These are phyloP conservation scores for Nothocercus nigrocapillus DNA, from an alignment of 2,113 vertebrate species.

Conservation along the genomic window DNA sequence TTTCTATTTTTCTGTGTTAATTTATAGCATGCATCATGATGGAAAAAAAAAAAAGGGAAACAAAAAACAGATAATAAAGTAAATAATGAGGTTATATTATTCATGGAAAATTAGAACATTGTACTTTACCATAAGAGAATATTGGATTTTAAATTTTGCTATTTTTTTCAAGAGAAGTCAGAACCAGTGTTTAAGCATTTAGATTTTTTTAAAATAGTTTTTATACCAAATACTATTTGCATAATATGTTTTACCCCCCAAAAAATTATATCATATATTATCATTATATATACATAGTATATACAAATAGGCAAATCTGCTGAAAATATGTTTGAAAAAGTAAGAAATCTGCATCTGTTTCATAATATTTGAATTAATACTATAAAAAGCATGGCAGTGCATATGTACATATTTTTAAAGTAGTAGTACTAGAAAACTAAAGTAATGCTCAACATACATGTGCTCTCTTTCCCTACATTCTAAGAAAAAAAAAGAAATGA, in stretches of 20 bases:
- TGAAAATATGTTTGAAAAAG: neutral
- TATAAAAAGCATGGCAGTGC: neutral
- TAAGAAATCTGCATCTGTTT: neutral
- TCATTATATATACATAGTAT: no score
- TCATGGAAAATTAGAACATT: neutral
- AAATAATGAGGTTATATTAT: neutral
- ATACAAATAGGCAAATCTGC: neutral
- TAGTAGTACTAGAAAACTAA: neutral
- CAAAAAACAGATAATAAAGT: neutral
- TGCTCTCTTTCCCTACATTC: rapidly evolving
- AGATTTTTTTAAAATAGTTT: neutral
- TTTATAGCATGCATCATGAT: neutral
- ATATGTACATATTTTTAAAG: neutral
- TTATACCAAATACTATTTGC: neutral
- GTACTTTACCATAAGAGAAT: neutral
- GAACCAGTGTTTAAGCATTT: neutral
- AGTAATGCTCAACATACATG: neutral
- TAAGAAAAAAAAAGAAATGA: neutral
- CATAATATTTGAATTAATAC: neutral
- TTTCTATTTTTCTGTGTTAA: neutral
- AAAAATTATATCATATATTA: no score
- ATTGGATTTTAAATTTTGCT: neutral
- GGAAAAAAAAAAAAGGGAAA: neutral
- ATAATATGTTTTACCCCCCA: no score
- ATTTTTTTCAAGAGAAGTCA: neutral